phyloP scores from a whole-genome alignment of 1,140 invertebrate genomes.

The Drosophila lacertosa region DNA sequence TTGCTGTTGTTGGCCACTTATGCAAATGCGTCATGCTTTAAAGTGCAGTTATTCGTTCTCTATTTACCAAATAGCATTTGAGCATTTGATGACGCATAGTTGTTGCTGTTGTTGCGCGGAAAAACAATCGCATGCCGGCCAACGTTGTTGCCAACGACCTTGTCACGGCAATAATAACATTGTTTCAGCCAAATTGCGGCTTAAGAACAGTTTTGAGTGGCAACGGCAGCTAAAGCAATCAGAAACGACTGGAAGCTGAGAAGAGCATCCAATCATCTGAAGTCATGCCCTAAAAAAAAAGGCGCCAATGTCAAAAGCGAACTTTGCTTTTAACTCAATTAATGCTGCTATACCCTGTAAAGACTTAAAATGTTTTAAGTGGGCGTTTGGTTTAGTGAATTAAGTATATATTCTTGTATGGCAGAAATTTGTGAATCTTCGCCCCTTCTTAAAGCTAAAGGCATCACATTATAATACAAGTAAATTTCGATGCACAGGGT shows the following conservation, averaged over 20 bases:
- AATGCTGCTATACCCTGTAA: constrained; percentile 24
- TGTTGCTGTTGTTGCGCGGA: constrained; percentile 21
- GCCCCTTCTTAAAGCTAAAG: too few relatives aligned
- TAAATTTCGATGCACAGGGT: too few relatives aligned
- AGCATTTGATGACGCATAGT: constrained; percentile 38
- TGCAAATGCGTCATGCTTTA: constrained; percentile 31
- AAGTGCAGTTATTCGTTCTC: constrained; percentile 21
- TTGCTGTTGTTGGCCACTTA: constrained; percentile 17
- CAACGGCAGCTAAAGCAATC: too few relatives aligned
- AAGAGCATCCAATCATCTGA: background rate
- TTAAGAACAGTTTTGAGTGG: background rate
- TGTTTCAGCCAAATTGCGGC: constrained; percentile 3
- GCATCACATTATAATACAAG: too few relatives aligned
- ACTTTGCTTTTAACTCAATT: constrained; percentile 63
- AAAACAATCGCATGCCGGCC: constrained; percentile 53
- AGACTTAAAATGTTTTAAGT: too few relatives aligned
- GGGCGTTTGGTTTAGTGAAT: too few relatives aligned
- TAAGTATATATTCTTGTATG: too few relatives aligned
- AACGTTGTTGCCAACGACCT: constrained; percentile 33
- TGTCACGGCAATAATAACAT: constrained; percentile 28
- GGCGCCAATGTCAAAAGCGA: constrained; percentile 59
- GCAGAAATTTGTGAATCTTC: too few relatives aligned
- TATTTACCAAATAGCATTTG: constrained; percentile 18
- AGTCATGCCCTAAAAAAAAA: constrained; percentile 42
- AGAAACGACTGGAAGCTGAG: background rate